Evolutionary conservation across 2,888 invertebrate genomes (phyloP).

Genomic region (Ptilodon capucinus): DNA sequence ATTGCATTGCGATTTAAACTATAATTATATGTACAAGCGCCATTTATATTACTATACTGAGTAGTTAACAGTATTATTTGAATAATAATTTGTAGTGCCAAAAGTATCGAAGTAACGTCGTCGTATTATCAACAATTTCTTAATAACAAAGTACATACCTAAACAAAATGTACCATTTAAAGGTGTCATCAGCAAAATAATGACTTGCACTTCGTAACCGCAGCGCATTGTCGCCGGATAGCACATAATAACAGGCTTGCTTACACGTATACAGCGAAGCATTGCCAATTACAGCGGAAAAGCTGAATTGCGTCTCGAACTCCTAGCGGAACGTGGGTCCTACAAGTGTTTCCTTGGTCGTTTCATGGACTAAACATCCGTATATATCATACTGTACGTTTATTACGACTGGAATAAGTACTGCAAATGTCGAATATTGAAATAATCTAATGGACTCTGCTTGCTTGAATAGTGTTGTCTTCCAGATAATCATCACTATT

Average conservation of each 20-base stretch:
- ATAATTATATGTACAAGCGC: too few relatives aligned
- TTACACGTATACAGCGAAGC: constrained; percentile 1
- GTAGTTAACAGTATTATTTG: too few relatives aligned
- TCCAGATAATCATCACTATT: too few relatives aligned
- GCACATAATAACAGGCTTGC: constrained; percentile 2
- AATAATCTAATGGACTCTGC: too few relatives aligned
- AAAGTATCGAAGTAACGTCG: neutral
- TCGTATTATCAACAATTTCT: neutral
- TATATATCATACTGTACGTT: neutral
- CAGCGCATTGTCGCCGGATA: neutral
- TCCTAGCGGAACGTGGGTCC: constrained; percentile 32
- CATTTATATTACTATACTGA: too few relatives aligned
- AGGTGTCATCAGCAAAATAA: neutral
- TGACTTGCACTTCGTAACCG: constrained; percentile 3
- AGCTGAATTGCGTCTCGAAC: constrained; percentile 36
- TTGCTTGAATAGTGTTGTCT: too few relatives aligned
- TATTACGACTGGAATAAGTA: too few relatives aligned
- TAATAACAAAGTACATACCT: too few relatives aligned
- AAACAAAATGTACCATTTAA: neutral
- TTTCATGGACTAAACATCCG: constrained; percentile 24
- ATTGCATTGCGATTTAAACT: too few relatives aligned
- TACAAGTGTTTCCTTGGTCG: constrained; percentile 31
- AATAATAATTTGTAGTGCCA: neutral
- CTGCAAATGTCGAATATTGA: too few relatives aligned
- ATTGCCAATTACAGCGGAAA: constrained; percentile 36